phyloP scores from a whole-genome alignment of 2,888 invertebrate genomes.

The Megamerina dolium region DNA sequence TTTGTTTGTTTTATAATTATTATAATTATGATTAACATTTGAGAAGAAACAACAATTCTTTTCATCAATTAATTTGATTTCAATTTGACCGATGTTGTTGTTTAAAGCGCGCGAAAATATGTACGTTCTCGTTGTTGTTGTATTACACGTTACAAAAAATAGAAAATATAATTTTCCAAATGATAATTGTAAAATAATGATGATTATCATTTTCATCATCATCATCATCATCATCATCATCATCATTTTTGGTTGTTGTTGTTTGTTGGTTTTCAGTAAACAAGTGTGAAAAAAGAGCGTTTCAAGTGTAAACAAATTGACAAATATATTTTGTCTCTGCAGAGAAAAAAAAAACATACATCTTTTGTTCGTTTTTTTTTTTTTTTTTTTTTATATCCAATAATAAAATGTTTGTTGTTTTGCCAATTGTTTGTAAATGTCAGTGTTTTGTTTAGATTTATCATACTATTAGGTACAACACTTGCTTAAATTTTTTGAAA shows the following conservation, averaged over 20 bases:
- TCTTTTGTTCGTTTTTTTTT: no score
- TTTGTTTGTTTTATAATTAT: conserved; percentile 14
- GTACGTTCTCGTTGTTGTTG: neutral
- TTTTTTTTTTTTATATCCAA: no score
- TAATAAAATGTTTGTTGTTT: no score
- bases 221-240: no score
- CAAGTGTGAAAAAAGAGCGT: conserved; percentile 23
- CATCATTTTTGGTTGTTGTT: neutral
- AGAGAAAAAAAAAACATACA: conserved; percentile 11
- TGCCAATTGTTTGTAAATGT: no score
- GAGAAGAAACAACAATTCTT: no score
- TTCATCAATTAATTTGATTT: no score
- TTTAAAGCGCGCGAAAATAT: neutral
- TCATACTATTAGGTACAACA: no score
- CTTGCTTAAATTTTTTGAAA: no score
- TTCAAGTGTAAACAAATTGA: conserved; percentile 13
- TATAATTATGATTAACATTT: no score
- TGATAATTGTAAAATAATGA: conserved; percentile 2
- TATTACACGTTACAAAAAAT: neutral
- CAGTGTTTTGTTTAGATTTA: no score
- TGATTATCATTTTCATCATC: neutral
- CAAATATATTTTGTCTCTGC: conserved; percentile 6
- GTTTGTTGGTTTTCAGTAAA: neutral
- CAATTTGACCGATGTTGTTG: no score
- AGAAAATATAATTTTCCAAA: conserved; percentile 4